These are phyloP conservation scores for Watsonalla binaria DNA, from an alignment of 2,888 invertebrate genomes.

Conservation along the genomic window DNA sequence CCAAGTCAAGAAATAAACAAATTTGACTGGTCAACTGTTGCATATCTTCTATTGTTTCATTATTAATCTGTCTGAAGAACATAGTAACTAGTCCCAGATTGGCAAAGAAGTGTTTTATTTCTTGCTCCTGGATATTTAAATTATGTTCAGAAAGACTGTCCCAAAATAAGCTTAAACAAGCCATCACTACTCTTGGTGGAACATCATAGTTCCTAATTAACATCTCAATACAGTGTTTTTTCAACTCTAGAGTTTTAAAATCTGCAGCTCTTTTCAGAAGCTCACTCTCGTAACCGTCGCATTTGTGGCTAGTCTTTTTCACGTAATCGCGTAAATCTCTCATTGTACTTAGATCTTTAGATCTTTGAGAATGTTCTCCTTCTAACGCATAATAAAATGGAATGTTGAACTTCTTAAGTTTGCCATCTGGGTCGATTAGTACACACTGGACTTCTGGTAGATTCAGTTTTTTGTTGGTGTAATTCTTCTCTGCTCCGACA, in stretches of 20 bases:
- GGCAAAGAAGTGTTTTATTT: slow-evolving; percentile 50
- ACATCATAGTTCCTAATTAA: slow-evolving; percentile 82
- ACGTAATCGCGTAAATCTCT: slow-evolving; percentile 85
- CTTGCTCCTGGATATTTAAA: slow-evolving; percentile 30
- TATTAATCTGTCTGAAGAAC: slow-evolving; percentile 55
- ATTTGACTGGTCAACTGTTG: slow-evolving; percentile 41
- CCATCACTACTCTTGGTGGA: slow-evolving; percentile 79
- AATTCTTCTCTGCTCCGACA: slow-evolving; percentile 82
- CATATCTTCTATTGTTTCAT: slow-evolving; percentile 53
- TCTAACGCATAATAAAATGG: slow-evolving; percentile 95
- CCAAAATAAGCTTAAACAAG: slow-evolving; percentile 71
- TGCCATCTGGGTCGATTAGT: slow-evolving; percentile 90
- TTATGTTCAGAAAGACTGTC: slow-evolving; percentile 37
- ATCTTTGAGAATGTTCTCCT: slow-evolving; percentile 91
- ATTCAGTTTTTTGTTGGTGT: slow-evolving; percentile 77
- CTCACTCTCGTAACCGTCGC: slow-evolving; percentile 73
- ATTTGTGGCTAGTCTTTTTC: slow-evolving; percentile 73
- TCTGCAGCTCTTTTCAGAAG: slow-evolving; percentile 78
- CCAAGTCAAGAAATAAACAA: slow-evolving; percentile 26
- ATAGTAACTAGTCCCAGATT: slow-evolving; percentile 52
- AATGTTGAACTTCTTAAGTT: slow-evolving; percentile 88
- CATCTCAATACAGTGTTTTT: slow-evolving; percentile 85
- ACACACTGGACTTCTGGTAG: slow-evolving; percentile 84
- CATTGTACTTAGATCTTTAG: slow-evolving; percentile 91
- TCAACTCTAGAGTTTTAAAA: slow-evolving; percentile 84